Percentiles rank a stretch among this genome's conserved stretches.
Conservation (phyloP, 2,797 vertebrate species). For the Xyrichtys novacula region DNA sequence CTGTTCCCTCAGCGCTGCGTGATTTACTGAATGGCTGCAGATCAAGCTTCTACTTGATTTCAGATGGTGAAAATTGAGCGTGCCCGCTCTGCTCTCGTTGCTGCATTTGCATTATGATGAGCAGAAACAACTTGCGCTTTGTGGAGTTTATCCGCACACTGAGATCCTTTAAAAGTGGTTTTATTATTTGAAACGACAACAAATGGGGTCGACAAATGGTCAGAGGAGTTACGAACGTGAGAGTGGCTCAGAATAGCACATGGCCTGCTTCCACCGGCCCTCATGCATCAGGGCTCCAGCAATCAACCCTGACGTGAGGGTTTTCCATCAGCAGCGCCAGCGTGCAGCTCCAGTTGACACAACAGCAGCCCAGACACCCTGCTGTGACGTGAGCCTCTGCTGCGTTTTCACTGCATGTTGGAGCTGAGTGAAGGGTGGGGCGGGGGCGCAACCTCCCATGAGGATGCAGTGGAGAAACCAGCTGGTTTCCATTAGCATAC, state of each 20-base stretch:
- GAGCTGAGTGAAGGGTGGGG: slow-evolving; percentile 39
- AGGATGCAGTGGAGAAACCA: slow-evolving; percentile 76
- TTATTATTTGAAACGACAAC: slow-evolving; percentile 49
- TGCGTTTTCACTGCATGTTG: slow-evolving; percentile 69
- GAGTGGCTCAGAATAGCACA: slow-evolving; percentile 61
- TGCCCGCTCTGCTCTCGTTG: slow-evolving; percentile 22
- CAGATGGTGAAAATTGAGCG: slow-evolving; percentile 49
- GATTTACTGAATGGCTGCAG: slow-evolving; percentile 40
- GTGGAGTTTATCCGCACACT: slow-evolving; percentile 24
- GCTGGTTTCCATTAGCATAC: slow-evolving; percentile 86
- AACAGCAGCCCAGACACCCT: slow-evolving; percentile 64
- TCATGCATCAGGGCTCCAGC: slow-evolving; percentile 58
- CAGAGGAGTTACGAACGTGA: slow-evolving; percentile 52
- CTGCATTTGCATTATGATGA: slow-evolving; percentile 14
- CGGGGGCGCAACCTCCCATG: slow-evolving; percentile 24
- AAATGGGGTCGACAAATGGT: slow-evolving; percentile 59
- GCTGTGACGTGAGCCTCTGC: slow-evolving; percentile 53
- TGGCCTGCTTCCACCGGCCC: slow-evolving; percentile 45
- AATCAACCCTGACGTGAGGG: slow-evolving; percentile 61
- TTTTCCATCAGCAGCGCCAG: slow-evolving; percentile 73
- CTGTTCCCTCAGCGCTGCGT: slow-evolving; percentile 27
- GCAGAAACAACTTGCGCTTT: slow-evolving; percentile 32
- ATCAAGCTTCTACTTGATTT: slow-evolving; percentile 45
- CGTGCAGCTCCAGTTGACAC: slow-evolving; percentile 64
- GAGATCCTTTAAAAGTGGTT: slow-evolving; percentile 43